Conservation (phyloP, 2,113 vertebrate genomes). For the Callocephalon fimbriatum region DNA sequence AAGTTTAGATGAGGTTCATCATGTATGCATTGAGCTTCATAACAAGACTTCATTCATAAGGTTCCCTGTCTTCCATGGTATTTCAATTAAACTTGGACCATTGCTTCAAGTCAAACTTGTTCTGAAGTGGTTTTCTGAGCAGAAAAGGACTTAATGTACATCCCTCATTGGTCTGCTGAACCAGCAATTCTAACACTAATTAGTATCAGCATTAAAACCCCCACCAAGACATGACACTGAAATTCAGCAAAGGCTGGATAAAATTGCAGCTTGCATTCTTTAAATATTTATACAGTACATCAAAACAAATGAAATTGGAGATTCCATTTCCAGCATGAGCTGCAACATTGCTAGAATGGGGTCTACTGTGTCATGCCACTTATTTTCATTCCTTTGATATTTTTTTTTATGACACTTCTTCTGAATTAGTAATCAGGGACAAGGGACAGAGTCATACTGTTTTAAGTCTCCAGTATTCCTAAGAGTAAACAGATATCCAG, state of each 20-base stretch:
- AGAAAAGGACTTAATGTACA: neutral
- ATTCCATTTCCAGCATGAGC: constrained; percentile 66
- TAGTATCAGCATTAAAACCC: constrained; percentile 43
- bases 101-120: neutral
- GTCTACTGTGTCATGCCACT: constrained; percentile 59
- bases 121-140: neutral
- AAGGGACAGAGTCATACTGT: constrained; percentile 67
- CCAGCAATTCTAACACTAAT: constrained; percentile 35
- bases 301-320: constrained; percentile 72
- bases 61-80: neutral
- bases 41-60: neutral
- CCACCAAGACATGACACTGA: constrained; percentile 41
- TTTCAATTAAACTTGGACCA: neutral
- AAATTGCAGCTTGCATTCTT: constrained; percentile 68
- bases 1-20: neutral
- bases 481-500: constrained; percentile 62
- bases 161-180: constrained; percentile 16
- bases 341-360: constrained; percentile 41
- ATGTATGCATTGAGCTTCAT: neutral
- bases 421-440: constrained; percentile 62
- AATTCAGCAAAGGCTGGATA: constrained; percentile 54
- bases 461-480: constrained; percentile 54
- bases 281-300: constrained; percentile 74
- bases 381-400: constrained; percentile 73
- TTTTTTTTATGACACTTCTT: constrained; percentile 54